phyloP scores from a whole-genome alignment of 2,888 invertebrate species.

The Parascotia fuliginaria region DNA sequence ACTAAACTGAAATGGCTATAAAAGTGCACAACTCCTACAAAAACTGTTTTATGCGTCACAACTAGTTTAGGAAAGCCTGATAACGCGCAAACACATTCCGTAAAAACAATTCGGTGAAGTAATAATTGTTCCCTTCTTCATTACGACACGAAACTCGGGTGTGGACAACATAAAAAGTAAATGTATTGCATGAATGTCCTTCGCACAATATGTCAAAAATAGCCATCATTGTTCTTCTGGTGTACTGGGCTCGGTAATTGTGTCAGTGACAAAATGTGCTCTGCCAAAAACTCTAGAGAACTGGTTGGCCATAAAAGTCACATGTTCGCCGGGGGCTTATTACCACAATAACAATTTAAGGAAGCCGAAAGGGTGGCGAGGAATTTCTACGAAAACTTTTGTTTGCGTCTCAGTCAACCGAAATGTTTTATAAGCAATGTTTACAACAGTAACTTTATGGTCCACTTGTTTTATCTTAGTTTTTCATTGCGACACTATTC shows the following conservation, averaged over 20 bases:
- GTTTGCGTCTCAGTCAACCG: conserved; percentile 71
- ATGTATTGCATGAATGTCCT: conserved; percentile 35
- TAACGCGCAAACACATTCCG: conserved; percentile 29
- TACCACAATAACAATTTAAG: conserved; percentile 83
- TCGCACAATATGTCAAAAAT: conserved; percentile 61
- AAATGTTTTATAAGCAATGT: conserved; percentile 85
- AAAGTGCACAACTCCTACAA: conserved; percentile 13
- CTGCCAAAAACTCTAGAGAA: conserved; percentile 74
- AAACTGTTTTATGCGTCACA: conserved; percentile 29
- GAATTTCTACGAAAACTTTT: conserved; percentile 80
- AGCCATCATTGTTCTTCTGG: conserved; percentile 59
- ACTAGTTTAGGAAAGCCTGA: conserved; percentile 16
- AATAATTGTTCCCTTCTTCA: conserved; percentile 41
- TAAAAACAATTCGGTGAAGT: conserved; percentile 32
- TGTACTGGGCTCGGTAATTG: conserved; percentile 67
- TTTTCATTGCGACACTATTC: conserved; percentile 72
- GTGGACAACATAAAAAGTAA: conserved; percentile 33
- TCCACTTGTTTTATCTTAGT: conserved; percentile 75
- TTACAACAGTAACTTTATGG: conserved; percentile 81
- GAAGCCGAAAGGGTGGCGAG: conserved; percentile 81
- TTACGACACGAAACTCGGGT: conserved; percentile 25
- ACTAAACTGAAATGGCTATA: background rate
- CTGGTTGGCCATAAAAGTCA: conserved; percentile 80
- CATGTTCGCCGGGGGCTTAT: conserved; percentile 79
- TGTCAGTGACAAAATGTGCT: conserved; percentile 72